Evolutionary conservation across 2,113 vertebrate genomes (phyloP), one percentile per base, ranked within the genome.

Genomic region (Hassar affinis): DNA sequence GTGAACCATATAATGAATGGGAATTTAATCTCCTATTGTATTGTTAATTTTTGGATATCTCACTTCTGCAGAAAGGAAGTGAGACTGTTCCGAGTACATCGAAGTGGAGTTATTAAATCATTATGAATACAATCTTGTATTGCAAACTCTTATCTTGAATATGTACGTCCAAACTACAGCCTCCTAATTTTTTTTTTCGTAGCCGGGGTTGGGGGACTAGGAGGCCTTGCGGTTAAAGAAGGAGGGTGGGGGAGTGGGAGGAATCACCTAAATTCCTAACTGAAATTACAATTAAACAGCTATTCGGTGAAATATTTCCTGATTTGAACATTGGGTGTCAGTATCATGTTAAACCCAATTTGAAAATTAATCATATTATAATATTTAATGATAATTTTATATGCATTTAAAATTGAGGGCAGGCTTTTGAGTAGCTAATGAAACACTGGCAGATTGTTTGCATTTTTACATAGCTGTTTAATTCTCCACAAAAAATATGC

Each of bases 1-100:
- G n/a, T 66, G 71, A 78, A 51, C 62, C 22, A 51, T 35, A 68
- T 52, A 76, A 49, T 20, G 66, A 78, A 78, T 57, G 17, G 51
- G 51, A 84, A 57, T 78, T 54, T 78, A 84, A 78, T 84, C 38
- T 69, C 45, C 51, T 57, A 59, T 57, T 45, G 27, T 78, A 59
- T 47, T 69, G 45, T 62, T 82, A 11, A 30, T 51, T 56, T 18
- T 61, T 6, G 38, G 4, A 30, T n/a, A n/a, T n/a, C n/a, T n/a
- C 51, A 45, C 45, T 66, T 52, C 45, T 81, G 66, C 30, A 45
- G 35, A 59, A n/a, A 33, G 15, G 38, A 74, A 11, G 10, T 47
- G 17, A 25, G 20, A 45, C 56, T 83, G 12, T 52, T 76, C 22
- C 0, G 45, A 8, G 30, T 9, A 35, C 6, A 18, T 30, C 35